phyloP scores from a whole-genome alignment of 2,888 invertebrate species.

The Orchesellides sinensis region DNA sequence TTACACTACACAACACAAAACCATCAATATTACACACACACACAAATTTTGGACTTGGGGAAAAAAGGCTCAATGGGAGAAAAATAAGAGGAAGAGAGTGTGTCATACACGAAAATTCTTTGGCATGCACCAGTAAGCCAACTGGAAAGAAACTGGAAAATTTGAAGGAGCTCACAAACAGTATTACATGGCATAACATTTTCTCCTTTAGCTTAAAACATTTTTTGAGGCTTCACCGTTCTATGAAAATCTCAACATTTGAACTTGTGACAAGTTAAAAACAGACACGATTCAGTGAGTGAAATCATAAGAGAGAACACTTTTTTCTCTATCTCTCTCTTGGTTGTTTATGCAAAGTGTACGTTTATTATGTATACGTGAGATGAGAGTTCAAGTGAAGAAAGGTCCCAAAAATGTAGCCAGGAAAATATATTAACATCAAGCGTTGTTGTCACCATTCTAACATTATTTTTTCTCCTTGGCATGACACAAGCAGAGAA shows the following conservation, averaged over 20 bases:
- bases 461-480: background rate
- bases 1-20: background rate
- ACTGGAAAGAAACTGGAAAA: conserved; percentile 62
- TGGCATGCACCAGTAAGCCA: conserved; percentile 42
- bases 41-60: conserved; percentile 11
- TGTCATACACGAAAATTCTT: conserved; percentile 43
- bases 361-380: background rate
- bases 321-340: background rate
- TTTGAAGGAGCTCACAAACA: conserved; percentile 29
- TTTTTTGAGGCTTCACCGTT: conserved; percentile 25
- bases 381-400: conserved; percentile 16
- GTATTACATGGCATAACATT: too few species aligned
- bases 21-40: too few species aligned
- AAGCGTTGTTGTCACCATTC: conserved; percentile 34
- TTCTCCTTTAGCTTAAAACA: conserved; percentile 24
- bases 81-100: conserved; percentile 25
- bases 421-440: conserved; percentile 43
- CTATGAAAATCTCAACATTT: conserved; percentile 15
- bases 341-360: conserved; percentile 21
- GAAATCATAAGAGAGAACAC: conserved; percentile 15
- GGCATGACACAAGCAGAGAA: conserved; percentile 9
- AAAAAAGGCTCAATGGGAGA: conserved; percentile 28
- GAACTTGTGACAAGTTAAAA: conserved; percentile 18
- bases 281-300: conserved; percentile 38
- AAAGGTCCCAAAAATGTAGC: conserved; percentile 28